Base-by-base conservation (phyloP, 2,797 vertebrate genomes). In the Lithobates pipiens region DNA sequence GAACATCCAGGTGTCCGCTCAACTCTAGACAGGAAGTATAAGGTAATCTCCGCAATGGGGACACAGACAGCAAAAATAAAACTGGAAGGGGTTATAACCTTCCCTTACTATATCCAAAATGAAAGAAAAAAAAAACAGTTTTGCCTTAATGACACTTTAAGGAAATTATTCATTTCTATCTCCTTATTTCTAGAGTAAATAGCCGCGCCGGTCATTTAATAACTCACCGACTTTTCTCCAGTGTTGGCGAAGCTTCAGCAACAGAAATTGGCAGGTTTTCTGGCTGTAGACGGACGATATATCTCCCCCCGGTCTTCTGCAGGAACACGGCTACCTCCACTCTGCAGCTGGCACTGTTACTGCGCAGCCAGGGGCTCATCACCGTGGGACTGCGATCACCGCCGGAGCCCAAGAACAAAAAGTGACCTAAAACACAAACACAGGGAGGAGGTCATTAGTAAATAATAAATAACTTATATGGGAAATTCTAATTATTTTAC, bases 311-410 rank as follows among this genome's bases (percentile, higher is more conserved):
- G 0, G 61, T 91, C 27, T 92, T 91, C 69, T 92, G 93, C 69
- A 90, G 74, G 82, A 92, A 95, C 46, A 95, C 93, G 0, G 94
- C 94, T 73, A 95, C 91, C 18, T 95, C 93, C 88, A 96, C 89
- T 0, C 88, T 67, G 25, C 95, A 96, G 11, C 90, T 90, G 57
- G 93, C 92, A 0, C 92, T 95, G 82, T 39, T 92, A 90, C 95
- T 96, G 68, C 91, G 91, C 91, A 96, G 90, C 95, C 95, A 96
- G 0, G 95, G 95, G 69, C 93, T 96, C 88, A 94, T 85, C 83
- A 96, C 91, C 82, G 91, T 46, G 0, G 93, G 93, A 32, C 88
- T 93, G 5, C 21, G 89, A 69, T 85, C 88, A 6, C 90, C 91
- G 0, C 93, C 93, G 0, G 89, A 83, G 57, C 93, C 94, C 83